phyloP scores from a whole-genome alignment of 2,113 vertebrate genomes.

The Leucopsar rothschildi region DNA sequence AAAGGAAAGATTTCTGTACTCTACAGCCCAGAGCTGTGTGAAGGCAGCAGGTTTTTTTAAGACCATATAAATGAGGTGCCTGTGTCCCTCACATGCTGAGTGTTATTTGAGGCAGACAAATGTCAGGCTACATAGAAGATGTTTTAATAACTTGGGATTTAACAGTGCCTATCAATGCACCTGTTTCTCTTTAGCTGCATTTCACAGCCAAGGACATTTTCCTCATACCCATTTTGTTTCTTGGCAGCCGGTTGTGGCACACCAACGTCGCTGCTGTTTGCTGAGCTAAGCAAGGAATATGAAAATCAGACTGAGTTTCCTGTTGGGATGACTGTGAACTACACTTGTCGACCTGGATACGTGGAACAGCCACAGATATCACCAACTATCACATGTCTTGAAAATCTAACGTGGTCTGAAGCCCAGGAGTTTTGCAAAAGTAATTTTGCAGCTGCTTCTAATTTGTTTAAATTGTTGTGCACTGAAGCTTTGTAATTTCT shows the following conservation, averaged over 20 bases:
- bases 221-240: not conserved
- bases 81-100: not conserved
- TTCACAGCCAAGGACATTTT: not conserved
- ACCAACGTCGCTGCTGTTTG: not conserved
- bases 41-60: not conserved
- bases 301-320: conserved; percentile 28
- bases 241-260: conserved; percentile 34
- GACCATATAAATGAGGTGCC: not conserved
- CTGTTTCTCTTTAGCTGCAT: not conserved
- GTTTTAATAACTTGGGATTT: too few species aligned
- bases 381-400: conserved; percentile 10
- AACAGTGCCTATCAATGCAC: not conserved
- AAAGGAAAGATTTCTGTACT: not conserved
- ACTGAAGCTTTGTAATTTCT: not conserved
- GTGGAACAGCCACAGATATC: not conserved
- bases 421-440: conserved; percentile 34
- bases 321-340: conserved; percentile 23
- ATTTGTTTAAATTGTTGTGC: not conserved
- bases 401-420: conserved; percentile 41
- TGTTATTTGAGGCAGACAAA: not conserved
- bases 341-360: conserved; percentile 48
- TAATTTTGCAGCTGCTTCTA: not conserved
- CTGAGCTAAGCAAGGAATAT: conserved; percentile 15
- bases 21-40: rapidly evolving
- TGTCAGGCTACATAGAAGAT: not conserved